Evolutionary conservation across 1,140 invertebrate species (phyloP).

Genomic region (Eufriesea mexicana): DNA sequence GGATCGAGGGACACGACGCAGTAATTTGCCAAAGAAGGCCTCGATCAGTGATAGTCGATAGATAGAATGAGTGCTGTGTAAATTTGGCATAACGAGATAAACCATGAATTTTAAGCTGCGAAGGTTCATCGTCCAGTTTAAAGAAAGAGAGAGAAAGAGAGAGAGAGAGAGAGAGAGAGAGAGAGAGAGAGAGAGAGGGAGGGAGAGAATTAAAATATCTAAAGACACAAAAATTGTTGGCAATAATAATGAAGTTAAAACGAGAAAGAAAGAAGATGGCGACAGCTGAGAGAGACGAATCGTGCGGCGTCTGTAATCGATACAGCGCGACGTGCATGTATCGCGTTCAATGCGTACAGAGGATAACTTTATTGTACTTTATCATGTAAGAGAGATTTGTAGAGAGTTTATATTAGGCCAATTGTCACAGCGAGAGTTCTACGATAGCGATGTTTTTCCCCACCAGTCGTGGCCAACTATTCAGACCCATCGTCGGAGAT

Average conservation of each 20-base stretch:
- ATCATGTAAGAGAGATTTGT: slow-evolving; percentile 63
- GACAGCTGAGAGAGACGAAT: slow-evolving; percentile 13
- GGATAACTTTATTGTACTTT: slow-evolving; percentile 60
- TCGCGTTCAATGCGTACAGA: slow-evolving; percentile 37
- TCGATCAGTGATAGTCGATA: neutral
- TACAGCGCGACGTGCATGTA: slow-evolving; percentile 32
- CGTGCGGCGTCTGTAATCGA: slow-evolving; percentile 38
- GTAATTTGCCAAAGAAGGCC: neutral
- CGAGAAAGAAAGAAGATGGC: slow-evolving; percentile 1
- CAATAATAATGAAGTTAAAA: slow-evolving; percentile 55
- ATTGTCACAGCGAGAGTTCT: slow-evolving; percentile 52
- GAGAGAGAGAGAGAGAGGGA: neutral
- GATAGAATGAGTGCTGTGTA: neutral
- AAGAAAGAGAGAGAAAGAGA: too few species aligned
- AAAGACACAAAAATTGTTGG: slow-evolving; percentile 47
- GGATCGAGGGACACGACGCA: neutral
- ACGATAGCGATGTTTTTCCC: slow-evolving; percentile 45
- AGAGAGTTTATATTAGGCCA: slow-evolving; percentile 64
- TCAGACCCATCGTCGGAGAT: neutral
- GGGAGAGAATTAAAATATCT: neutral
- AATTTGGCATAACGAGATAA: too few species aligned
- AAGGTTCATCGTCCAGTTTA: too few species aligned
- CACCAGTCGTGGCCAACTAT: slow-evolving; percentile 24
- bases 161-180: too few species aligned
- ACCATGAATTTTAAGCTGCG: neutral